These are phyloP conservation scores for Harpagifer antarcticus DNA, from an alignment of 2,797 vertebrate genomes.

Conservation along the genomic window DNA sequence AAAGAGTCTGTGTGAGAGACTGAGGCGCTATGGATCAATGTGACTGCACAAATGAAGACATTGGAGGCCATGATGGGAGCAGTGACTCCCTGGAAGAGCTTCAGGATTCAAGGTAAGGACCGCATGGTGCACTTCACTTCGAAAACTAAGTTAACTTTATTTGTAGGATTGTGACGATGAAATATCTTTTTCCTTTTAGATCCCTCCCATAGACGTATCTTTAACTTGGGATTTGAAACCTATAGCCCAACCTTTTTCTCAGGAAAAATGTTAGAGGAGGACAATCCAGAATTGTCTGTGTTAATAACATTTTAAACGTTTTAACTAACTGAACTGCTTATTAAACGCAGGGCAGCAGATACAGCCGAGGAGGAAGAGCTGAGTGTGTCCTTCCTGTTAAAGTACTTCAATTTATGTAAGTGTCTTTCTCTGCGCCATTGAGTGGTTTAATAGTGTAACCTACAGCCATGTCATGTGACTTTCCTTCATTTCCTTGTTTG, in stretches of 20 bases:
- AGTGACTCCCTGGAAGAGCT: not conserved
- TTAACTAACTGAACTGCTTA: not conserved
- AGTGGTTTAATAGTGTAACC: not conserved
- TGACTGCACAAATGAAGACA: conserved; percentile 4
- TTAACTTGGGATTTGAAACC: conserved; percentile 59
- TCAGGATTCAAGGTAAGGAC: conserved; percentile 55
- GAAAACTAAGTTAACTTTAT: fast-evolving
- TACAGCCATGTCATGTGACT: not conserved
- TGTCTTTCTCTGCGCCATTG: conserved; percentile 6
- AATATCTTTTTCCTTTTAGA: conserved; percentile 18
- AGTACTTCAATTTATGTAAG: conserved; percentile 80
- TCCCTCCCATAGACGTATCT: conserved; percentile 59
- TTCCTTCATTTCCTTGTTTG: not conserved
- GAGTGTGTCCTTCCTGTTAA: conserved; percentile 68
- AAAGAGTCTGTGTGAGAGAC: not conserved
- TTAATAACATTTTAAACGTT: not conserved
- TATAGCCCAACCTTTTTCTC: conserved; percentile 33
- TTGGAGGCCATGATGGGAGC: not conserved
- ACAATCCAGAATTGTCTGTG: conserved; percentile 5
- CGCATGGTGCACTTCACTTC: no score
- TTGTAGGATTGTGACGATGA: not conserved
- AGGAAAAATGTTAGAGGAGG: conserved; percentile 10
- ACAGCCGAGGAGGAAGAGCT: conserved; percentile 38
- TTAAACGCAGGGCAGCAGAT: conserved; percentile 47
- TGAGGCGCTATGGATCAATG: conserved; percentile 35